Percentiles rank a stretch among this genome's conserved stretches.
These are phyloP conservation scores for Paradisaea rubra DNA, from an alignment of 2,113 vertebrate genomes.

Conservation along the genomic window DNA sequence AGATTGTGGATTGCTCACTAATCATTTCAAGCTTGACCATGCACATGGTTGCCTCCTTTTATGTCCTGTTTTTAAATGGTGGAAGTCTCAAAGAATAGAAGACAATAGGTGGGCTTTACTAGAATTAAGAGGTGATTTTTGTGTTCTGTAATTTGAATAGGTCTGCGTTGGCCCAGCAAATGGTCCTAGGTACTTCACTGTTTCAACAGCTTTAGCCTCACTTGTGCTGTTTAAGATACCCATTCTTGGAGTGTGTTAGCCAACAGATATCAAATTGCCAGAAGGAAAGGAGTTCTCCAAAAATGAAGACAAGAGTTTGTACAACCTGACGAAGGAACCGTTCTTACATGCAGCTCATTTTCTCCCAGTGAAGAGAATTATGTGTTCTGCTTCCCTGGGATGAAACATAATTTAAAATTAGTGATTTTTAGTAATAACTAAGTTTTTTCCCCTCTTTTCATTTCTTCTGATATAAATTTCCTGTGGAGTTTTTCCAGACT, in stretches of 20 bases:
- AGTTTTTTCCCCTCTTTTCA: rapidly evolving
- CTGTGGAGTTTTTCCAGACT: not conserved
- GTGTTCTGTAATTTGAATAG: not conserved
- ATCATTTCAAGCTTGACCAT: not conserved
- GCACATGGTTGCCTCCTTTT: not conserved
- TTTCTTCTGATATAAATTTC: not conserved
- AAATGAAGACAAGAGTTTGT: not conserved
- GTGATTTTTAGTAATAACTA: not conserved
- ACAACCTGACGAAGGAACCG: not conserved
- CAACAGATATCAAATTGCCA: not conserved
- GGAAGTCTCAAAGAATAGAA: not conserved
- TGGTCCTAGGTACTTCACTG: not conserved
- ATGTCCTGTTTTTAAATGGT: not conserved
- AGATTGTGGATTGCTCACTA: not conserved
- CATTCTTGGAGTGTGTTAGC: not conserved
- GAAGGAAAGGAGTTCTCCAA: not conserved
- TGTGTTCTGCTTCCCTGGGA: not conserved
- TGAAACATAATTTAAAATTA: not conserved
- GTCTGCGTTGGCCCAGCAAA: not conserved
- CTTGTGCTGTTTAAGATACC: rapidly evolving
- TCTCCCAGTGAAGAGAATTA: not conserved
- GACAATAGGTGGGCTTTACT: not conserved
- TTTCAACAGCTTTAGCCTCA: not conserved
- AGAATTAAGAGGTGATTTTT: not conserved
- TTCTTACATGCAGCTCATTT: not conserved